A percentile compares a stretch with the other conserved stretches of the same genome.
Conservation (phyloP, 1,140 invertebrate genomes). For the Microplitis mediator region DNA sequence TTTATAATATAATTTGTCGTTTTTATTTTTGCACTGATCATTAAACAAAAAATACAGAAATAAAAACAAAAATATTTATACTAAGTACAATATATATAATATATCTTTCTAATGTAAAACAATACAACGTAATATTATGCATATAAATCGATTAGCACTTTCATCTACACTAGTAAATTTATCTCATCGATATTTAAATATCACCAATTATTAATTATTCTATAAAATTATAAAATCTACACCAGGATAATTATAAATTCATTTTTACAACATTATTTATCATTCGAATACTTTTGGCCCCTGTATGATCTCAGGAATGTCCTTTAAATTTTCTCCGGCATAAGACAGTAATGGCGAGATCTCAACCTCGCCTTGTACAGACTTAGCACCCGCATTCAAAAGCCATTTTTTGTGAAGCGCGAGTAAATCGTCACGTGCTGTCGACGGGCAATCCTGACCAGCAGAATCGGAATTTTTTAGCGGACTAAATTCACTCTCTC, state of each 20-base stretch:
- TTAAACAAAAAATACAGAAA: no score
- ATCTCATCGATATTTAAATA: no score
- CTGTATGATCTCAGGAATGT: conserved; percentile 70
- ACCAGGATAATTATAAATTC: background rate
- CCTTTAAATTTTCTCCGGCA: conserved; percentile 81
- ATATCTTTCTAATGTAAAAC: no score
- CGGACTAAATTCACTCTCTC: conserved; percentile 95
- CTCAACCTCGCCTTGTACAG: conserved; percentile 76
- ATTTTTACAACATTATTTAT: background rate
- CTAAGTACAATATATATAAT: no score
- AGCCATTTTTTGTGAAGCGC: conserved; percentile 85
- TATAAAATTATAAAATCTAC: background rate
- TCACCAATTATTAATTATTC: no score
- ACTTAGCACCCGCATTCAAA: conserved; percentile 79
- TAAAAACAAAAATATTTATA: no score
- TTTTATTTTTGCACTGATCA: no score
- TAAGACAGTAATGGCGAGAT: conserved; percentile 92
- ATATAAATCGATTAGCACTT: background rate
- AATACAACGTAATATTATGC: background rate
- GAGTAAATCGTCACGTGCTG: conserved; percentile 80
- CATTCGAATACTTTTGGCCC: conserved; percentile 62
- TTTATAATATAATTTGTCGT: no score
- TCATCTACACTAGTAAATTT: no score
- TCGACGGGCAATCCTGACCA: conserved; percentile 89
- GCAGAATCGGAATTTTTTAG: conserved; percentile 91